These are phyloP conservation scores for Sphecodes monilicornis DNA, from an alignment of 2,888 invertebrate genomes.

Conservation along the genomic window DNA sequence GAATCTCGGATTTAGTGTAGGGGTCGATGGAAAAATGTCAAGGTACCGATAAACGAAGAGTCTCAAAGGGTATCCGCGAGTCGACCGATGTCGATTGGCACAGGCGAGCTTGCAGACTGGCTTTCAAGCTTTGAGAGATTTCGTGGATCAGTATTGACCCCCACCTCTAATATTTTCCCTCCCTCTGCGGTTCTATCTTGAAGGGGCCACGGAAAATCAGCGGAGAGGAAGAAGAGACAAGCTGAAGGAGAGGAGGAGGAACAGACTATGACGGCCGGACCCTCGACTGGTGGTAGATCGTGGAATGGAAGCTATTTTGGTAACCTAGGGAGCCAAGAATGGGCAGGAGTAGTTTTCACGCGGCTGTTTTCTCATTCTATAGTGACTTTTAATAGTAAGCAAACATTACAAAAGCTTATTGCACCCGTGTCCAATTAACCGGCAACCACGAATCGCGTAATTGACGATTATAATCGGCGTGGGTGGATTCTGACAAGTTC, in stretches of 20 bases:
- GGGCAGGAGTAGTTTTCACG: slow-evolving; percentile 82
- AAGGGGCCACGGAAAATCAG: slow-evolving; percentile 50
- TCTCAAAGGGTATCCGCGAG: slow-evolving; percentile 59
- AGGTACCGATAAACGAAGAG: slow-evolving; percentile 42
- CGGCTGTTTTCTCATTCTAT: slow-evolving; percentile 76
- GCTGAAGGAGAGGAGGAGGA: slow-evolving; percentile 55
- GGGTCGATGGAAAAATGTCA: slow-evolving; percentile 44
- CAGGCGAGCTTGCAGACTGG: slow-evolving; percentile 78
- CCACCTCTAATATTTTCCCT: slow-evolving; percentile 71
- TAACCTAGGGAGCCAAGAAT: slow-evolving; percentile 84
- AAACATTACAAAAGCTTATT: slow-evolving; percentile 41
- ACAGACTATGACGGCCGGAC: slow-evolving; percentile 54
- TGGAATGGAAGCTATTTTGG: slow-evolving; percentile 82
- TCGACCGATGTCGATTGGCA: slow-evolving; percentile 73
- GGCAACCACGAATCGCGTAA: slow-evolving; percentile 2
- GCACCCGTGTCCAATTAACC: slow-evolving; percentile 17
- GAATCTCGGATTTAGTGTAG: neutral
- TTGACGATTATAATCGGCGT: too few species aligned
- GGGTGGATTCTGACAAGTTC: neutral
- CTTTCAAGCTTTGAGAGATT: slow-evolving; percentile 75
- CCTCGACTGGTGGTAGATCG: slow-evolving; percentile 64
- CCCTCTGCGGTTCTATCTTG: slow-evolving; percentile 1
- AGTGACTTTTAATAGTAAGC: slow-evolving; percentile 63
- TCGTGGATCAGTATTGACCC: slow-evolving; percentile 73
- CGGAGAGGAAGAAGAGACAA: slow-evolving; percentile 56